Percentiles rank a stretch among this genome's conserved stretches.
Conservation (phyloP, 2,888 invertebrate genomes). For the Arge pagana region DNA sequence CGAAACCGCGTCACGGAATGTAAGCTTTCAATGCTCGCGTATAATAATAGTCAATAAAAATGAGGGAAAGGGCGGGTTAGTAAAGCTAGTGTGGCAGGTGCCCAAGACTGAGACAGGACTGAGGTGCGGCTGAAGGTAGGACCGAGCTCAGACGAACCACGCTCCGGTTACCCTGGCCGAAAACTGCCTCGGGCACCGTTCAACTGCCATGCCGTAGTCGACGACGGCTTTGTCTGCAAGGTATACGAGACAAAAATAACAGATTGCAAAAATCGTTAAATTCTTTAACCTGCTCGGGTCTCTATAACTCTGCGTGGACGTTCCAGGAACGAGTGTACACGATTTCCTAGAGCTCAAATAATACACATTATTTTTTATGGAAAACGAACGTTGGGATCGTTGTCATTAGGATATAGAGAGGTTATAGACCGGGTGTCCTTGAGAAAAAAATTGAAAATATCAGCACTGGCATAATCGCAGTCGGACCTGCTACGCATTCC, state of each 20-base stretch:
- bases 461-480: too few relatives aligned
- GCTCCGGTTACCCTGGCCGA: conserved; percentile 42
- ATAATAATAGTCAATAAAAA: conserved; percentile 57
- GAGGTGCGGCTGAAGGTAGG: too few relatives aligned
- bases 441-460: too few relatives aligned
- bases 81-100: conserved; percentile 45
- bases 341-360: too few relatives aligned
- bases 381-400: too few relatives aligned
- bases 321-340: background rate
- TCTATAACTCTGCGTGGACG: background rate
- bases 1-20: conserved; percentile 17
- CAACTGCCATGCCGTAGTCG: conserved; percentile 26
- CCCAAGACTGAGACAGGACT: conserved; percentile 19
- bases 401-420: too few relatives aligned
- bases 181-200: conserved; percentile 29
- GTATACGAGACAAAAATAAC: conserved; percentile 29
- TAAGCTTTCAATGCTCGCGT: conserved; percentile 44
- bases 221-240: conserved; percentile 41
- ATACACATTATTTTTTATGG: too few relatives aligned
- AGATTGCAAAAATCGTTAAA: conserved; percentile 32
- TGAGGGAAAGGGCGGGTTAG: conserved; percentile 39
- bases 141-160: conserved; percentile 32
- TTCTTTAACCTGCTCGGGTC: conserved; percentile 4
- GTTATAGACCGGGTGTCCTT: too few relatives aligned
- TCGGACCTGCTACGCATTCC: too few relatives aligned